phyloP scores from a whole-genome alignment of 2,888 invertebrate genomes.

The Proisotoma minuta region DNA sequence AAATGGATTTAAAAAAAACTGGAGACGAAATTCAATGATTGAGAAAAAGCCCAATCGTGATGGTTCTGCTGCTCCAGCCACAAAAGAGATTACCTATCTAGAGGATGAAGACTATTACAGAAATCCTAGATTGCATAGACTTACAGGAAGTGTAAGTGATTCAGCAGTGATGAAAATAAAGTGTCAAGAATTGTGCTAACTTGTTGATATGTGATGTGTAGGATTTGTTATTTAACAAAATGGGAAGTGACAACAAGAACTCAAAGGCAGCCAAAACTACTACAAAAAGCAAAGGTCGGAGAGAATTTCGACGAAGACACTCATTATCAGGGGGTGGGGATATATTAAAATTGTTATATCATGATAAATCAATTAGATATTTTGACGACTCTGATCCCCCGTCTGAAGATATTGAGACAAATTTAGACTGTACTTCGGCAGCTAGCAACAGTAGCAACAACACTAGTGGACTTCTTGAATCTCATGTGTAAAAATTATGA shows the following conservation, averaged over 20 bases:
- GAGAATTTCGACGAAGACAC: conserved; percentile 43
- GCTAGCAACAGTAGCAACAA: conserved; percentile 37
- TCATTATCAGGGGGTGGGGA: conserved; percentile 46
- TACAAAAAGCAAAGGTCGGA: conserved; percentile 34
- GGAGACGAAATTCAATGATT: conserved; percentile 39
- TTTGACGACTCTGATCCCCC: conserved; percentile 20
- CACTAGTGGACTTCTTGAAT: conserved; percentile 44
- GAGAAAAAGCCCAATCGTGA: conserved; percentile 24
- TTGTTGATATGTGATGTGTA: conserved; percentile 14
- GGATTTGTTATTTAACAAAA: neutral
- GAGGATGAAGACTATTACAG: conserved; percentile 43
- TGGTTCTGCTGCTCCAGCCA: neutral
- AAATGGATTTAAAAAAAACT: conserved; percentile 11
- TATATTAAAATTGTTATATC: conserved; percentile 43
- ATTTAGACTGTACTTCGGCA: conserved; percentile 35
- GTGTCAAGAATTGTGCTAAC: no score
- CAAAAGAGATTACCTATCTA: neutral
- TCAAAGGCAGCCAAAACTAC: conserved; percentile 38
- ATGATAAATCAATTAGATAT: conserved; percentile 25
- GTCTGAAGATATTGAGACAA: conserved; percentile 24
- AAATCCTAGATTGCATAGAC: conserved; percentile 57
- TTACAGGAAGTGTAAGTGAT: conserved; percentile 31
- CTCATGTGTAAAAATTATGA: conserved; percentile 43
- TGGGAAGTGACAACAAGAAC: neutral
- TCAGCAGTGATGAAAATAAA: no score